Percentiles rank a stretch among this genome's conserved stretches.
phyloP scores from a whole-genome alignment of 2,113 vertebrate genomes.

The Falco punctatus region DNA sequence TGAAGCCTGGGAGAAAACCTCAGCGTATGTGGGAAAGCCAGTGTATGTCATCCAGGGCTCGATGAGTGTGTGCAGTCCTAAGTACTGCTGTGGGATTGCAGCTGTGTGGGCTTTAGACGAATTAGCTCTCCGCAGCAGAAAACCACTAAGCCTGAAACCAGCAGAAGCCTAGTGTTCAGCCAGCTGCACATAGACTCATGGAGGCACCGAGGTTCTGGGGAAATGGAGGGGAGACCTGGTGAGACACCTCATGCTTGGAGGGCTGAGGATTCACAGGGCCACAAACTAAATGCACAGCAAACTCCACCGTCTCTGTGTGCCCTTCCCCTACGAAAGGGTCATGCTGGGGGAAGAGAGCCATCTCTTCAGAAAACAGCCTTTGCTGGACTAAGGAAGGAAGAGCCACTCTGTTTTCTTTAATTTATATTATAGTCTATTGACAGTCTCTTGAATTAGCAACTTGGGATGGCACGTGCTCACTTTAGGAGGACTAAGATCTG shows the following conservation, averaged over 20 bases:
- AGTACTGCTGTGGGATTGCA: background rate
- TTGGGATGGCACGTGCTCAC: background rate
- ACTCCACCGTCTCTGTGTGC: accelerated
- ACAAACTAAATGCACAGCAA: background rate
- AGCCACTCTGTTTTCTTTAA: background rate
- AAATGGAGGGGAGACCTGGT: background rate
- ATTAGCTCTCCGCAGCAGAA: background rate
- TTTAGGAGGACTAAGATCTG: background rate
- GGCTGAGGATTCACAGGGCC: background rate
- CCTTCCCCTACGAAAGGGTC: background rate
- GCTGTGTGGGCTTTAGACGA: background rate
- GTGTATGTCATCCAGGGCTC: background rate
- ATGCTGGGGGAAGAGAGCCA: background rate
- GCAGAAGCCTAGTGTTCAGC: background rate
- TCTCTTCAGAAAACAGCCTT: background rate
- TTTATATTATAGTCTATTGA: background rate
- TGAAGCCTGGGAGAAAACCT: background rate
- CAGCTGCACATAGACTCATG: background rate
- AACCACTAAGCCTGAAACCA: background rate
- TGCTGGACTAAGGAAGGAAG: background rate
- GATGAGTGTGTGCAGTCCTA: background rate
- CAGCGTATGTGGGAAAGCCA: background rate
- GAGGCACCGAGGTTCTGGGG: background rate
- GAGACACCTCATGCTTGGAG: background rate
- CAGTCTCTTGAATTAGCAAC: background rate